Conservation (phyloP, 2,888 invertebrate genomes). For the Mimumesa dahlbomi region DNA sequence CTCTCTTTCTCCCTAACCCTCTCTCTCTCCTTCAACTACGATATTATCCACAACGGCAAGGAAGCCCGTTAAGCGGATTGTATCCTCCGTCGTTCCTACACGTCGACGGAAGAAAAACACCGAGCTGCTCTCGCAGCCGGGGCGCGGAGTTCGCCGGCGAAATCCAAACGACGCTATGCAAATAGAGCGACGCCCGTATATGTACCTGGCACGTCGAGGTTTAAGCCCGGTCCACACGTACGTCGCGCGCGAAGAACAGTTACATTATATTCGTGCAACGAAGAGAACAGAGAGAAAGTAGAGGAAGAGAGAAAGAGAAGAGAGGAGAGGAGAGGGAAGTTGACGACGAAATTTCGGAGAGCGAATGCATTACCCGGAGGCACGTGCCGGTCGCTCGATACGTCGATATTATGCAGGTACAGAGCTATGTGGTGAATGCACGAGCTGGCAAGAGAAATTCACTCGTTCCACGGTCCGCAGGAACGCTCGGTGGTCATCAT, state of each 20-base stretch:
- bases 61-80: neutral
- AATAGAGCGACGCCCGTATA: no score
- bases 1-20: neutral
- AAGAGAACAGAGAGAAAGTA: no score
- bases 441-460: conserved; percentile 46
- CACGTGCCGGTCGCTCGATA: conserved; percentile 41
- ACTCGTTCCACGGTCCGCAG: conserved; percentile 35
- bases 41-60: neutral
- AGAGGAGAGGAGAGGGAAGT: neutral
- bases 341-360: neutral
- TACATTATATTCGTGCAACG: neutral
- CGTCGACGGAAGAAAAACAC: neutral
- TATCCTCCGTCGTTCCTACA: neutral
- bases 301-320: no score
- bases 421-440: conserved; percentile 20
- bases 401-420: conserved; percentile 45
- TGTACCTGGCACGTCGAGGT: no score
- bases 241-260: neutral
- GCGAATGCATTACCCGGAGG: conserved; percentile 11
- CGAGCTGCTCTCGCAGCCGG: neutral
- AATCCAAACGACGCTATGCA: neutral
- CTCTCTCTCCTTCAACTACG: no score
- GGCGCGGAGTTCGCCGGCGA: no score
- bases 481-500: conserved; percentile 57
- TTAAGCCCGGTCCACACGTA: neutral